phyloP scores from a whole-genome alignment of 2,113 vertebrate species.

The Sminthopsis crassicaudata region DNA sequence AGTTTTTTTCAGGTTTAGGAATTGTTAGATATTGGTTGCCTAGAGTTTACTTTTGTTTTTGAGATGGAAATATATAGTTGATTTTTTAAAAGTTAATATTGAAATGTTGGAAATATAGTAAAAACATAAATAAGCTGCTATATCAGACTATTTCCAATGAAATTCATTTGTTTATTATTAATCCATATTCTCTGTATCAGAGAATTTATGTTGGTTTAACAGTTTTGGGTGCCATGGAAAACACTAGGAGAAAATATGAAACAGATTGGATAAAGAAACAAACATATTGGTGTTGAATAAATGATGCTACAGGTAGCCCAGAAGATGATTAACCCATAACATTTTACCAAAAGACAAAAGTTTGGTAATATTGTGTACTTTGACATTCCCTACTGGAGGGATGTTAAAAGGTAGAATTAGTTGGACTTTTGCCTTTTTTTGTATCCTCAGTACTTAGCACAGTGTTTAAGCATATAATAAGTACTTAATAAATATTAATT shows the following conservation, averaged over 20 bases:
- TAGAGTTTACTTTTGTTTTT: not conserved
- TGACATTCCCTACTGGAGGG: not conserved
- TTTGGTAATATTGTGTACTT: constrained; percentile 18
- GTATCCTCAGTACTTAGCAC: not conserved
- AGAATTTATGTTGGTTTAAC: not conserved
- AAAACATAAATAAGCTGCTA: not conserved
- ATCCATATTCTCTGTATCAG: not conserved
- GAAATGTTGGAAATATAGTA: not conserved
- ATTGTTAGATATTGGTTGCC: not conserved
- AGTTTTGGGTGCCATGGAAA: not conserved
- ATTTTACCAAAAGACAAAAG: constrained; percentile 42
- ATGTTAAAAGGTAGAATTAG: not conserved
- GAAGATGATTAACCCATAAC: constrained; percentile 35
- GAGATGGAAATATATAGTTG: not conserved
- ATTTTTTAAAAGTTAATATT: not conserved
- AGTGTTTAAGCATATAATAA: not conserved
- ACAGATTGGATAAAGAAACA: not conserved
- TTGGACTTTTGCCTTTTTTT: not conserved
- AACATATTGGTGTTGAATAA: not conserved
- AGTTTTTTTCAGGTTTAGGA: not conserved
- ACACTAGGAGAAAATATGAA: not conserved
- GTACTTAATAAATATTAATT: not conserved
- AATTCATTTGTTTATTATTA: not conserved
- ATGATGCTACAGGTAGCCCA: not conserved
- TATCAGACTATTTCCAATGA: not conserved